Conservation (phyloP, 2,888 invertebrate genomes). For the Limnephilus rhombicus region DNA sequence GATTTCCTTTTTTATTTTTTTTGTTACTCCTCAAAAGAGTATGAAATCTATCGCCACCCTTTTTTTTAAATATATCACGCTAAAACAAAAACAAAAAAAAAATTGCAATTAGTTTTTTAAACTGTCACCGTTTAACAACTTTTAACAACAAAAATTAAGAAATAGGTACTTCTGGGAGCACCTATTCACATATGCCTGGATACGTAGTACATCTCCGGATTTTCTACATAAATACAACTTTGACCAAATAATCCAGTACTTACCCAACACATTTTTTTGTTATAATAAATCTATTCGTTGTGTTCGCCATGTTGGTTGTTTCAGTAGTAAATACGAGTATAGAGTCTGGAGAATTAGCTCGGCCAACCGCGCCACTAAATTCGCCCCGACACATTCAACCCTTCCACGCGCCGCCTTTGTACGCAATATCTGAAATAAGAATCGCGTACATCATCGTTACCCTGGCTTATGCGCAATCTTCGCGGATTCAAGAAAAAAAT, state of each 20-base stretch:
- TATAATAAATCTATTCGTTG: background rate
- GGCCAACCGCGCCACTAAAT: constrained; percentile 48
- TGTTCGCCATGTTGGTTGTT: background rate
- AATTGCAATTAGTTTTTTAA: background rate
- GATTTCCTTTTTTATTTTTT: no score
- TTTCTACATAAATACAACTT: background rate
- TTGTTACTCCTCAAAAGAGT: no score
- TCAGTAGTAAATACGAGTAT: background rate
- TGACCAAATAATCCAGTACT: background rate
- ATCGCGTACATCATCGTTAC: constrained; percentile 65
- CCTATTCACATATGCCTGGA: no score
- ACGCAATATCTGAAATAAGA: constrained; percentile 64
- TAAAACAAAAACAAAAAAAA: no score
- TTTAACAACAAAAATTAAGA: background rate
- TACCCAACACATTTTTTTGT: background rate
- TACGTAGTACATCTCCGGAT: background rate
- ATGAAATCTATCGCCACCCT: no score
- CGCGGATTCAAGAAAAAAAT: background rate
- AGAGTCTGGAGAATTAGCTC: constrained; percentile 32
- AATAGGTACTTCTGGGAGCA: background rate
- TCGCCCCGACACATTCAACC: constrained; percentile 52
- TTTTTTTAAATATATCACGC: no score
- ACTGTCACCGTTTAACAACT: background rate
- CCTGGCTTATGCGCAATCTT: constrained; percentile 59
- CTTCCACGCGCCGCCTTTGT: constrained; percentile 18